Conservation (phyloP, 2,797 vertebrate species). For the Acanthurus leucopareius region DNA sequence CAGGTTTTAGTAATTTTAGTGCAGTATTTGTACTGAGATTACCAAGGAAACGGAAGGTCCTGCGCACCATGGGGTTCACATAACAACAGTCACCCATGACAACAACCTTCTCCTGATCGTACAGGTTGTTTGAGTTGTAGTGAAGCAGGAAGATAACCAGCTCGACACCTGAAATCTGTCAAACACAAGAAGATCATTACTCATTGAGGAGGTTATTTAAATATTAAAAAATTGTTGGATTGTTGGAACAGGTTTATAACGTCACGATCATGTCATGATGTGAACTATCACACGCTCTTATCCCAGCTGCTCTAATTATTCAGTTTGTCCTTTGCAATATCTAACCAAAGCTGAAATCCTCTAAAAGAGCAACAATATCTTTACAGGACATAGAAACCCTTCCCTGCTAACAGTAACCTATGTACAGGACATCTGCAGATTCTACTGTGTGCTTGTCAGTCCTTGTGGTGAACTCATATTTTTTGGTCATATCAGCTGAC, state of each 20-base stretch:
- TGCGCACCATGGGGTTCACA: conserved; percentile 93
- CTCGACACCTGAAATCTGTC: conserved; percentile 93
- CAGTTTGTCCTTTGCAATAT: not conserved
- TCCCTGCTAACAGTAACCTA: no score
- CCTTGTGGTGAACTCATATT: not conserved
- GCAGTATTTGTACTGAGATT: conserved; percentile 50
- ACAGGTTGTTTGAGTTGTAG: conserved; percentile 91
- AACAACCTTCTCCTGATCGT: conserved; percentile 94
- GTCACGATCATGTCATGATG: not conserved
- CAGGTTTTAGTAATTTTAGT: not conserved
- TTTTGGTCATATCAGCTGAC: no score
- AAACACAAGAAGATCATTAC: not conserved
- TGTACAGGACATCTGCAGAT: not conserved
- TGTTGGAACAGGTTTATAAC: not conserved
- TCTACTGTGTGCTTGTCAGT: not conserved
- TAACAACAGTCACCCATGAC: conserved; percentile 96
- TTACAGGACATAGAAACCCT: no score
- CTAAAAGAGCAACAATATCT: not conserved
- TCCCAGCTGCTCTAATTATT: not conserved
- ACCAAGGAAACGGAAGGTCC: conserved; percentile 95
- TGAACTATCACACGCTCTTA: not conserved
- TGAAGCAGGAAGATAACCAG: conserved; percentile 93
- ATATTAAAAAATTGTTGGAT: not conserved
- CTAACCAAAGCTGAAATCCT: not conserved
- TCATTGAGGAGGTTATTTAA: no score